Evolutionary conservation across 2,888 invertebrate genomes (phyloP).

Genomic region (Agonopterix arenella): DNA sequence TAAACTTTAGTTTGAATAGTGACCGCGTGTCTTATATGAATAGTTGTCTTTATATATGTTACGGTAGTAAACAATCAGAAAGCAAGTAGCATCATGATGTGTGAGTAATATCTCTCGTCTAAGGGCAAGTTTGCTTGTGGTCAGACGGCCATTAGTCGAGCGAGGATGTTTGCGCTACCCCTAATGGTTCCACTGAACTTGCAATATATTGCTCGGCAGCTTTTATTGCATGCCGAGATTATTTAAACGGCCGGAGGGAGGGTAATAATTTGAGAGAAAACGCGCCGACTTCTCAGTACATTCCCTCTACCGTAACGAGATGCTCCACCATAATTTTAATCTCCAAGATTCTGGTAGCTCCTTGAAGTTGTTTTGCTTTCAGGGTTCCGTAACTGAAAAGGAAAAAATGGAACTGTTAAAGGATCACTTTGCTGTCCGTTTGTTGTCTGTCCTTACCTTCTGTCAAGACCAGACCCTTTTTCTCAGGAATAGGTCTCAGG

Average conservation of each 20-base stretch:
- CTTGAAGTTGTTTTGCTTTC: slow-evolving; percentile 2
- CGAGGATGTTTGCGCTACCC: slow-evolving; percentile 36
- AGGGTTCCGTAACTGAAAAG: too few relatives aligned
- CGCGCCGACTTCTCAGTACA: slow-evolving; percentile 27
- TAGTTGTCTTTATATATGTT: too few relatives aligned
- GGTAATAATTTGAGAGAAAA: slow-evolving; percentile 39
- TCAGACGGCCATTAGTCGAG: slow-evolving; percentile 32
- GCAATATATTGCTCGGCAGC: slow-evolving; percentile 46
- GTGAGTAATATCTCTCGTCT: too few relatives aligned
- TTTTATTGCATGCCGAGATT: slow-evolving; percentile 56
- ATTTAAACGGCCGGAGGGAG: slow-evolving; percentile 48
- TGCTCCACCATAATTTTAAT: slow-evolving; percentile 28
- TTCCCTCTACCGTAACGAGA: slow-evolving; percentile 30
- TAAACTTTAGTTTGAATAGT: too few relatives aligned
- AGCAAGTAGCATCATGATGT: too few relatives aligned
- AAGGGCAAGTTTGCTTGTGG: slow-evolving; percentile 16
- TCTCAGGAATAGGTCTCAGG: too few relatives aligned
- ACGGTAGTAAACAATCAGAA: too few relatives aligned
- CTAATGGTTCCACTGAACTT: slow-evolving; percentile 37
- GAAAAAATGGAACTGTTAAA: too few relatives aligned
- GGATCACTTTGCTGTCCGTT: too few relatives aligned
- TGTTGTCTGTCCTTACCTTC: too few relatives aligned
- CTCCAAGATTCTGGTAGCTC: slow-evolving; percentile 21
- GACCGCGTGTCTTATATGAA: too few relatives aligned
- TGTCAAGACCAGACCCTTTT: too few relatives aligned